Conservation (phyloP, 1,140 invertebrate genomes). For the Agraylea sexmaculata region DNA sequence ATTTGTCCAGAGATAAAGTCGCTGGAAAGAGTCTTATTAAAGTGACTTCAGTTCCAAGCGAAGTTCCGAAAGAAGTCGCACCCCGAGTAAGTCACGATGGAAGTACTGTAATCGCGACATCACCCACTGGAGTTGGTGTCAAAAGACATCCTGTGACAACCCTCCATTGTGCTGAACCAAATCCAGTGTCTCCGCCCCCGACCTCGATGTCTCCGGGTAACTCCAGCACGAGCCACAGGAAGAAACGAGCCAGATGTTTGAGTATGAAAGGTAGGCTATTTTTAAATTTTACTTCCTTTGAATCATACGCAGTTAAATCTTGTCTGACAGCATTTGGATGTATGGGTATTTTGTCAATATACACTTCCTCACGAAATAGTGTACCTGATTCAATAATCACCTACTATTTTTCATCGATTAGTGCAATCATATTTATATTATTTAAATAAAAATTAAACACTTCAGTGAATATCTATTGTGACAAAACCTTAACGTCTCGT, state of each 20-base stretch:
- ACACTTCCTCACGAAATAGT: no score
- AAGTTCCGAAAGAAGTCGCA: slow-evolving; percentile 31
- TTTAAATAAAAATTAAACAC: no score
- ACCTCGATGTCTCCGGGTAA: background rate
- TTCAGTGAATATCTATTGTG: no score
- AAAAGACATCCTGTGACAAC: slow-evolving; percentile 16
- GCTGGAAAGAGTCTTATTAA: slow-evolving; percentile 25
- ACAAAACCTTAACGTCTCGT: no score
- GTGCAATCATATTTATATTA: no score
- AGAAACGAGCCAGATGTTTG: slow-evolving; percentile 11
- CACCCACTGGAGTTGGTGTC: background rate
- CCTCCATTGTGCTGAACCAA: slow-evolving; percentile 14
- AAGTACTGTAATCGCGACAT: slow-evolving; percentile 7
- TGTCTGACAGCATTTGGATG: no score
- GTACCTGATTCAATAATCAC: no score
- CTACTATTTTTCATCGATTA: no score
- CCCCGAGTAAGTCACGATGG: slow-evolving; percentile 13
- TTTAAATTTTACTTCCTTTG: no score
- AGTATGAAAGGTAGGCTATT: slow-evolving; percentile 18
- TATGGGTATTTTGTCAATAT: no score
- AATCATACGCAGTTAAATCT: no score
- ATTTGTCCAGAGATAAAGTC: slow-evolving; percentile 29
- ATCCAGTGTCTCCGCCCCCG: slow-evolving; percentile 3
- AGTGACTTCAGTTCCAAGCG: slow-evolving; percentile 35
- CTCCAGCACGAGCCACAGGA: slow-evolving; percentile 10